Base-by-base conservation (phyloP, 2,888 invertebrate genomes). In the Nephrotoma appendiculata region DNA sequence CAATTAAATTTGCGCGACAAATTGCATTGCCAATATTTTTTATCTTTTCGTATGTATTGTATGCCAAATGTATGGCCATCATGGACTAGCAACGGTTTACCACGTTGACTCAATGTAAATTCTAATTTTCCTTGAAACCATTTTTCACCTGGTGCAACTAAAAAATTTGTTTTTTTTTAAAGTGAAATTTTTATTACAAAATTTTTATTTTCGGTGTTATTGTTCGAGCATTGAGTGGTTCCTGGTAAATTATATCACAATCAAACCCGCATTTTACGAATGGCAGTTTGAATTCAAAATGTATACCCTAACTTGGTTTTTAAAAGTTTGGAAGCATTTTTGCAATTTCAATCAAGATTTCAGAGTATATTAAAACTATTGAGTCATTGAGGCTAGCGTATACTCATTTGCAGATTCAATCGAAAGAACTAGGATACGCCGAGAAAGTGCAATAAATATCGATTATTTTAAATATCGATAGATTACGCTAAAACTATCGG, bases 11-110 rank as follows among this genome's bases (percentile, higher is more conserved):
- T 92, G 15, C 92, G 90, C 44, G 92, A 92, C 86, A 92, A 89
- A 89, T 92, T 92, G 88, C 92, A 92, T 88, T 92, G 92, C 92
- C 92, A 92, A 88, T 92, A 92, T 89, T 92, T 92, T 88, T 92
- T 92, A 88, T 92, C 92, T 89, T 92, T 92, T 86, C 92, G 90
- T 85, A 92, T 92, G 88, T 92, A 92, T 88, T 92, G 92, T 86
- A 92, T 92, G 86, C 92, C 92, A 87, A 92, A 92, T 12, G 92
- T 91, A 87, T 91, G 91, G 6, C 92, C 92, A 87, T 92, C 92
- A 88, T 92, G 92, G 45, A 92, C 92, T 84, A 92, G 89, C 43
- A 92, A 88, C 3, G 92, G 92, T 86, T 92, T 92, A 87, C 92
- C 92, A 5, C 92, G 90, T 88, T 92, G 92, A 88, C 92, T 92